Evolutionary conservation across 2,888 invertebrate species (phyloP), one percentile per base, ranked within the genome.

Genomic region (Bembecia ichneumoniformis): DNA sequence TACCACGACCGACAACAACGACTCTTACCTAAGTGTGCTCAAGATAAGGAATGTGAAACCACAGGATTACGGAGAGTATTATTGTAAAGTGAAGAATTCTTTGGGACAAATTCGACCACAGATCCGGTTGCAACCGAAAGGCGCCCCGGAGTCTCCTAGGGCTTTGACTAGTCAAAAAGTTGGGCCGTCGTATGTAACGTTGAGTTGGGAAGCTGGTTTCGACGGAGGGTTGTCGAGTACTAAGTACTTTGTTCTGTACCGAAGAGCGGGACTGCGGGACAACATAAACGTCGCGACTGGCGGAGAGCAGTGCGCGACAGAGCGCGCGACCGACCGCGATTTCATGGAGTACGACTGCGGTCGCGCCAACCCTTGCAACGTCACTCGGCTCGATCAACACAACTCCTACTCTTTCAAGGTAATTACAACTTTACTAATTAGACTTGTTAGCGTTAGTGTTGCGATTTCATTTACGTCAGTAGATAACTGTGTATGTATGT

Each of bases 61-160:
- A n/a, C 90, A 92, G 49, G 96, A 97, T 69, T 97, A 96, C 66
- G 97, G 97, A 0, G 96, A 96, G 52, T 98, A 97, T 77, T 94
- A 92, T 50, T 98, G 98, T 68, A 91, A 94, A 57, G 95, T 96
- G 4, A 91, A 92, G 14, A 98, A 98, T 71, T 90, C 91, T 2
- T 83, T 96, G 51, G 97, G 97, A 13, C 92, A 88, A 48, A 92
- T 92, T 43, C 90, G 91, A 9, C 92, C 94, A 0, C 91, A 90
- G 53, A 96, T 97, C 47, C 89, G 91, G 7, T 75, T 97, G 43
- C 96, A 96, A 68, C 92, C 94, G 0, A 96, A 96, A 79, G 96
- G 96, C 3, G 90, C 94, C 0, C 97, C 97, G 0, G 96, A 96
- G 66, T 90, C 92, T 51, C 96, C 97, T 0, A 91, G 90, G 3